These are phyloP conservation scores for Thysanoteuthis rhombus DNA, from an alignment of 2,888 invertebrate species.

Conservation along the genomic window DNA sequence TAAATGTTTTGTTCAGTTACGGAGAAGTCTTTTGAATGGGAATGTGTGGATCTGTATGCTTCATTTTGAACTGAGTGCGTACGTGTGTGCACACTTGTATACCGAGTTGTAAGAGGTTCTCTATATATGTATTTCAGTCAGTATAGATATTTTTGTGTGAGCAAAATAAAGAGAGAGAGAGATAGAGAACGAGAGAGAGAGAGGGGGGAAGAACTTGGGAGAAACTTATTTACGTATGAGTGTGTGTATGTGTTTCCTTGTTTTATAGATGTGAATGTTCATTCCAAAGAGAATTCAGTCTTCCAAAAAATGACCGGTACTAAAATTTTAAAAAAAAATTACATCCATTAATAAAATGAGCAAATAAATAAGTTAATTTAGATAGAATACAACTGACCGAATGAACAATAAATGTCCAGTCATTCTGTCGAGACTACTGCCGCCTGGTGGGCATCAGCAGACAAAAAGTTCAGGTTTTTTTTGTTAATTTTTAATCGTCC, in stretches of 20 bases:
- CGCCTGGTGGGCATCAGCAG: neutral
- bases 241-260: neutral
- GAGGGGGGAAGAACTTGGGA: no score
- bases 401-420: neutral
- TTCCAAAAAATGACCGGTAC: neutral
- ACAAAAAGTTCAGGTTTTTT: neutral
- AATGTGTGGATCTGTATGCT: neutral
- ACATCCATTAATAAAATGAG: neutral
- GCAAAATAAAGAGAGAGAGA: no score
- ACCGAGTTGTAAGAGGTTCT: neutral
- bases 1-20: neutral
- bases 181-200: no score
- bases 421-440: slow-evolving; percentile 12
- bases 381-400: neutral
- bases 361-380: slow-evolving; percentile 12
- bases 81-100: neutral
- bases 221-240: neutral
- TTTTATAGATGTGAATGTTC: neutral
- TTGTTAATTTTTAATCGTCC: neutral
- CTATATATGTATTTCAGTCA: neutral
- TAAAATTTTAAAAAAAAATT: neutral
- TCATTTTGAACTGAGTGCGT: neutral
- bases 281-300: neutral
- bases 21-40: neutral
- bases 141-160: neutral